Conservation (phyloP, 1,140 invertebrate species). For the Drosophila tropicalis region DNA sequence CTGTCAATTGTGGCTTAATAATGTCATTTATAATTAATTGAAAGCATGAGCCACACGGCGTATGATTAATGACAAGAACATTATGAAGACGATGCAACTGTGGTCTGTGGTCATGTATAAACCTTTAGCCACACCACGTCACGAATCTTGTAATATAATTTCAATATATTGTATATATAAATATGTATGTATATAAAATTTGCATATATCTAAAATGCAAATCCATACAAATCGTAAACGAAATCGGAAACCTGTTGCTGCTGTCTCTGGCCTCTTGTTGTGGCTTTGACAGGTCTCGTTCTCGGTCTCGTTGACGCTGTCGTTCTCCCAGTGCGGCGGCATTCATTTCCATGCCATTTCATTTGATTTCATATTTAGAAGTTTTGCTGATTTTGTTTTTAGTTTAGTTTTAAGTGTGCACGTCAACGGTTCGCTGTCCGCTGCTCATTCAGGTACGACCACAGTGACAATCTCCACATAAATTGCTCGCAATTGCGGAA, state of each 20-base stretch:
- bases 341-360: constrained; percentile 67
- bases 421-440: constrained; percentile 48
- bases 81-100: constrained; percentile 21
- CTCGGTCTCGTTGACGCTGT: constrained; percentile 30
- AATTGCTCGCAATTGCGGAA: background rate
- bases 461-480: background rate
- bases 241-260: constrained; percentile 41
- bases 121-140: constrained; percentile 18
- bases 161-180: constrained; percentile 13
- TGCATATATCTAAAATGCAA: constrained; percentile 50
- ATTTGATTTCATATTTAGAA: constrained; percentile 72
- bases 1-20: constrained; percentile 21
- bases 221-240: constrained; percentile 38
- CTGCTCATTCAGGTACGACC: background rate
- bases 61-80: constrained; percentile 50
- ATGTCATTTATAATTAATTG: constrained; percentile 22
- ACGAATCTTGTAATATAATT: constrained; percentile 40
- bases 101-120: background rate
- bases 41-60: constrained; percentile 43
- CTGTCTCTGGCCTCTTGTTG: background rate
- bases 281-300: constrained; percentile 18
- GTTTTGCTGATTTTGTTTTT: constrained; percentile 48
- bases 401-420: constrained; percentile 74
- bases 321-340: constrained; percentile 42
- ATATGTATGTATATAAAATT: constrained; percentile 19